Base-by-base conservation (phyloP, 1,140 invertebrate species). In the Stegodyphus mimosarum region DNA sequence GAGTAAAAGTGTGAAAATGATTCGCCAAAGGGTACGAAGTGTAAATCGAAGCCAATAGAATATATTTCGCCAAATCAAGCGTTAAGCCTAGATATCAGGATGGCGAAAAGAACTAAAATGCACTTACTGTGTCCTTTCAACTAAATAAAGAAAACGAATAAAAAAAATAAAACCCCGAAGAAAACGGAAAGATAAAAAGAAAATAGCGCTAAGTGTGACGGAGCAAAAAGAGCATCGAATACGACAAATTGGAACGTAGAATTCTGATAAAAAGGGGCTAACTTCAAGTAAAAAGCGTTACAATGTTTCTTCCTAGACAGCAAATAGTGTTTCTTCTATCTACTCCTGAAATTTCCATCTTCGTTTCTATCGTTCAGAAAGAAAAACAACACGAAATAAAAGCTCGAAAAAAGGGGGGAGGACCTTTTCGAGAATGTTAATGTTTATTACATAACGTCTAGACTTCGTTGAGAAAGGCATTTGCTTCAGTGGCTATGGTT, bases 31-130 rank as follows among this genome's bases (percentile, higher is more conserved):
- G 69, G 69, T 75, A 60, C 17, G 11, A 60, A 63, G 73, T 60
- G 18, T 60, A 75, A 63, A 75, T 75, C 52, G 9, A 75, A 60
- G 33, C 11, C 73, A 60, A 13, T 49, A 33, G 73, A 60, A 75
- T 75, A 60, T 33, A 60, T 75, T 60, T 75, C 33, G 51, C 18
- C 73, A 75, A 75, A 75, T 75, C 73, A 75, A 75, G 73, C 52
- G 53, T 75, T 75, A 75, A 75, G 73, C 18, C 73, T 53, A 75
- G 73, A 75, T 75, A 75, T n/a, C 53, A 49, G 63, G 63, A 64
- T 13, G 17, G 63, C 63, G 73, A 60, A 75, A 60, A 18, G 73
- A 48, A 60, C n/a, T 71, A 60, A 75, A 75, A 75, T 75, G 73
- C 53, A 75, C 55, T 75, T 75, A 75, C 53, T 48, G 6, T 48